phyloP scores from a whole-genome alignment of 2,888 invertebrate species.

The Plebejus anna region DNA sequence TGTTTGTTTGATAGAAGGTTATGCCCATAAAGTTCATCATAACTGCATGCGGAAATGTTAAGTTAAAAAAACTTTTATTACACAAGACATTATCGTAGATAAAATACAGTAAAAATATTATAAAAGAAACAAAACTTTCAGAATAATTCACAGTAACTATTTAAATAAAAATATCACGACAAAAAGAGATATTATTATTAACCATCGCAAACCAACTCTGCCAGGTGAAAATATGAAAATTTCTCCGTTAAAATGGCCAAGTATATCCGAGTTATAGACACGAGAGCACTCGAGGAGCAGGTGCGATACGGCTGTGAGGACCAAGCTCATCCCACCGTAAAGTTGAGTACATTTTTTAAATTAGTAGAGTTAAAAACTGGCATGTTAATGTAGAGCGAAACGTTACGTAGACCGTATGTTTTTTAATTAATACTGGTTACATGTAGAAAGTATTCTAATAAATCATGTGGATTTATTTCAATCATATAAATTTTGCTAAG shows the following conservation, averaged over 20 bases:
- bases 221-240: neutral
- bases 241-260: conserved; percentile 5
- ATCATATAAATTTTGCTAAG: neutral
- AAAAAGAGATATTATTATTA: neutral
- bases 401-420: neutral
- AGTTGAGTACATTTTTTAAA: neutral
- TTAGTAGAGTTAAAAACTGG: conserved; percentile 6
- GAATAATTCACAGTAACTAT: too few relatives aligned
- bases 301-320: conserved; percentile 4
- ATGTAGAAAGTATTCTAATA: neutral
- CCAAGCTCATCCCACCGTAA: neutral
- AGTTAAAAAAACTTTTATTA: too few relatives aligned
- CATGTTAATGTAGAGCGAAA: neutral
- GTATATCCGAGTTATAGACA: neutral
- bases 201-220: neutral
- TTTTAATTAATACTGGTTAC: neutral
- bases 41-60: too few relatives aligned
- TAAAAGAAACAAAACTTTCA: too few relatives aligned
- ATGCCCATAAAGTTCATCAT: too few relatives aligned
- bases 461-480: neutral
- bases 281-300: neutral
- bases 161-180: too few relatives aligned
- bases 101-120: too few relatives aligned
- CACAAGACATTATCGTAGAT: too few relatives aligned
- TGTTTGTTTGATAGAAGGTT: too few relatives aligned